Percentiles rank a stretch among this genome's conserved stretches.
Evolutionary conservation across 2,797 vertebrate genomes (phyloP).

Genomic region (Galagoides demidoff): DNA sequence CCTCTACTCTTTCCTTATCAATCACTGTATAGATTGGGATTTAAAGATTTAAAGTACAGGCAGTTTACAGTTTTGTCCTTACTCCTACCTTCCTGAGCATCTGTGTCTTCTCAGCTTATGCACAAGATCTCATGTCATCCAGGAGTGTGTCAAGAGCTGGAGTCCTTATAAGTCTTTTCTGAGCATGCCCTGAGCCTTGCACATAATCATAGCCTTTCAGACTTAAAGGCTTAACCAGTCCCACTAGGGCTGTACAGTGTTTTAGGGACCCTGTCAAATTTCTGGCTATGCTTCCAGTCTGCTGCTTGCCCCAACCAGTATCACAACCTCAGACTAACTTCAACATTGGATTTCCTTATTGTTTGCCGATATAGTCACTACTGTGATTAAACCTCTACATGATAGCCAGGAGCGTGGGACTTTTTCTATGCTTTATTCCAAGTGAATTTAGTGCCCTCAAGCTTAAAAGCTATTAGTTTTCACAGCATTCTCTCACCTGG

Average conservation of each 20-base stretch:
- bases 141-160: background rate
- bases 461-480: background rate
- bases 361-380: background rate
- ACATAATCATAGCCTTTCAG: background rate
- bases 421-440: background rate
- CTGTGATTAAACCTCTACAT: background rate
- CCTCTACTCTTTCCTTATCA: background rate
- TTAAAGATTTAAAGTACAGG: background rate
- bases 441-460: background rate
- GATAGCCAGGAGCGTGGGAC: background rate
- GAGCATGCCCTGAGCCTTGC: background rate
- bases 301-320: background rate
- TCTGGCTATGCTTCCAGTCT: background rate
- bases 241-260: background rate
- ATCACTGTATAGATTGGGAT: background rate
- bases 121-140: background rate
- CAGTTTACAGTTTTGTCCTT: background rate
- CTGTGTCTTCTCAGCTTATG: background rate
- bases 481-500: background rate
- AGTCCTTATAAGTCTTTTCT: background rate
- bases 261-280: background rate
- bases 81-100: background rate
- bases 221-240: background rate
- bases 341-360: background rate
- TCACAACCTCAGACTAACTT: background rate